Evolutionary conservation across 2,888 invertebrate species (phyloP), one percentile per base, ranked within the genome.

Genomic region (Amiota mariae): DNA sequence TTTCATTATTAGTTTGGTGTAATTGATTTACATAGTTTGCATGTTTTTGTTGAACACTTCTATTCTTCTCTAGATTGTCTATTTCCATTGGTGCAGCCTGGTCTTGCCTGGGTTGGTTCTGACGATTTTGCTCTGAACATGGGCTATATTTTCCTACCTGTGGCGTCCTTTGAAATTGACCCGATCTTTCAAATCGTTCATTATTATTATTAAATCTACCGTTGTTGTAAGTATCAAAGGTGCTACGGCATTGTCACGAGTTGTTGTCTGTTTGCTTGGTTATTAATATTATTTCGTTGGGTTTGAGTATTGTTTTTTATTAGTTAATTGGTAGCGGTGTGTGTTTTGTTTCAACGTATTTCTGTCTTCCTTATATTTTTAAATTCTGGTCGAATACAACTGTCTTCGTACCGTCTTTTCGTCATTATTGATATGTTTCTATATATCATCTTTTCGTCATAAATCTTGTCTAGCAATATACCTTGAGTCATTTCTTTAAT

Each of bases 61-160:
- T 11, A 49, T 56, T 24, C 18, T 12, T 8, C 68, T 70, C 24
- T 6, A 63, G 18, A 36, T 73, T 64, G 10, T 73, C 56, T 46
- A 63, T 13, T 46, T 64, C 54, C 73, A 70, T 70, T 8, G 70
- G 73, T 70, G 59, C 68, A 11, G 1, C 15, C 20, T 71, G 59
- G 13, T 51, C 13, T 49, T 15, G 46, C 49, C 48, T 70, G 56
- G 20, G n/a, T 54, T 18, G 54, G 48, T 51, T 70, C 57, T 36
- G 24, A n/a, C 46, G 15, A 57, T 56, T 57, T 56, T 24, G 15
- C 10, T 57, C 36, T 24, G 57, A 36, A 70, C 46, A 57, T 70
- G 54, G 70, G 15, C 56, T 68, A 46, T 48, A 8, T 4, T 70
- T 15, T 70, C 70, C 54, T 54, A 46, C 18, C 9, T 70, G 36